phyloP scores from a whole-genome alignment of 2,113 vertebrate genomes.

The Potamarius usumacintae region DNA sequence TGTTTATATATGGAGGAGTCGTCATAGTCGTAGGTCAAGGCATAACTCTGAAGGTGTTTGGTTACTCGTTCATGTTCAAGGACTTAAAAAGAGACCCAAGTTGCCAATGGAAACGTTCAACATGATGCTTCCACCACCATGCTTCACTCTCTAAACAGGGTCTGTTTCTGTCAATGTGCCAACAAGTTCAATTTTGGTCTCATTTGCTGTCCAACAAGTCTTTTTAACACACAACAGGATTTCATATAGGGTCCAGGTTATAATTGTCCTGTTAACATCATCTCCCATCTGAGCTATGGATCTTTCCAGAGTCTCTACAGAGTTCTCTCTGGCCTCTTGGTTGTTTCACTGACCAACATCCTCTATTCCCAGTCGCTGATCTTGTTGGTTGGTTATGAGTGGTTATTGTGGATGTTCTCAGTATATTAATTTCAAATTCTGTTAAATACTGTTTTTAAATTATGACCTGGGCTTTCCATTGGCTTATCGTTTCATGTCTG shows the following conservation, averaged over 20 bases:
- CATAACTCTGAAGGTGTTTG: background rate
- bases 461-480: background rate
- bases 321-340: background rate
- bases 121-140: background rate
- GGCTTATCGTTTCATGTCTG: slow-evolving; percentile 23
- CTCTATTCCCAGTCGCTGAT: background rate
- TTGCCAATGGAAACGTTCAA: background rate
- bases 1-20: background rate
- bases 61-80: background rate
- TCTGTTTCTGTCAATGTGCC: background rate
- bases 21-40: background rate
- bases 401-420: too few species aligned
- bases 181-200: too few species aligned
- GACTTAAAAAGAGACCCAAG: background rate
- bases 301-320: background rate
- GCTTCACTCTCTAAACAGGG: background rate
- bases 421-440: background rate
- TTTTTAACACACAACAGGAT: background rate
- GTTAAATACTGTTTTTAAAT: background rate
- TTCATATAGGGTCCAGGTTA: background rate
- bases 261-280: background rate
- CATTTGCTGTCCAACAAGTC: background rate
- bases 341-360: background rate
- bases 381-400: background rate
- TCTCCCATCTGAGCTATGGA: background rate